Evolutionary conservation across 2,888 invertebrate genomes (phyloP), one percentile per base, ranked within the genome.

Genomic region (Helleia helle): DNA sequence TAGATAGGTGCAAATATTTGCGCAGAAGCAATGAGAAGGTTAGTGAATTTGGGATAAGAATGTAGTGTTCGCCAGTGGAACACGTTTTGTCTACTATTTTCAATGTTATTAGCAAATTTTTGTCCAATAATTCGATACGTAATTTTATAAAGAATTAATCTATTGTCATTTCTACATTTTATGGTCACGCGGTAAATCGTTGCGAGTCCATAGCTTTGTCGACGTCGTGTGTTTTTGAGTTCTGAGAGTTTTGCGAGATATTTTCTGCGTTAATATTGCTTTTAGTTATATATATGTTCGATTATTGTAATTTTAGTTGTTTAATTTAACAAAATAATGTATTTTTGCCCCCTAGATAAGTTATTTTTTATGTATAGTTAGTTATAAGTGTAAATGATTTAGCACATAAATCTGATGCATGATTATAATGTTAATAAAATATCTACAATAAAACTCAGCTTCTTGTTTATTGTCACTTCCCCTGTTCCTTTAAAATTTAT

Each of bases 391-490:
- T 84, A 84, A 76, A 83, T 83, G 79, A 79, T 65, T 75, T 80
- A 83, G 81, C 75, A 81, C 81, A 71, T 84, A 83, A 72, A 80
- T 77, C 81, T 75, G 81, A 84, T 83, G 83, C 83, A 84, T 84
- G 83, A 84, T 83, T 77, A 79, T 83, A 81, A 83, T 80, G 81
- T 84, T 84, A 83, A 81, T 83, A 81, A 83, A 84, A 83, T 81
- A 80, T 80, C 77, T 75, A 80, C 80, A 75, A 79, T 77, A 81
- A 83, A 83, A 81, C 71, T 71, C 69, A 77, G 24, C 25, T 31
- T 17, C 18, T 31, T 39, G 39, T 39, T 39, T 39, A 24, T 22
- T 39, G 14, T 11, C 22, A 12, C 62, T 48, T 45, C 57, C 56
- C 57, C 73, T 63, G 59, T 66, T 73, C 67, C 52, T 55, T 58